A percentile compares a stretch with the other conserved stretches of the same genome.
phyloP scores from a whole-genome alignment of 2,113 vertebrate genomes.

The Aythya baeri region DNA sequence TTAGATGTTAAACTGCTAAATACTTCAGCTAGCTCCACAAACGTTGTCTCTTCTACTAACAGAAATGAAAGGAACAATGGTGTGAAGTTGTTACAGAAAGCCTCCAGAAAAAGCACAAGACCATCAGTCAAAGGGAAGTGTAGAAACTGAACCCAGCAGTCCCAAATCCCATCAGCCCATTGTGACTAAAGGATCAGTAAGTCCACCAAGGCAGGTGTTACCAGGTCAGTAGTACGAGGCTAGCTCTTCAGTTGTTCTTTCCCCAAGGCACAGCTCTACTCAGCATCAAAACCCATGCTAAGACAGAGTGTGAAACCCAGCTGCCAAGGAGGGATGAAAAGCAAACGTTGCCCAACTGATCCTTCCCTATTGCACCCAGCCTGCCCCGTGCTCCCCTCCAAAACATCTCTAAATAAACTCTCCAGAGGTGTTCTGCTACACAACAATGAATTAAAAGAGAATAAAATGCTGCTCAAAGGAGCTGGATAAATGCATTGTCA shows the following conservation, averaged over 20 bases:
- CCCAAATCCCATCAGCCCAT: background rate
- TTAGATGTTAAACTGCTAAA: background rate
- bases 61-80: background rate
- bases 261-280: background rate
- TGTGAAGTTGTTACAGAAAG: background rate
- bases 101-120: accelerated
- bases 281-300: background rate
- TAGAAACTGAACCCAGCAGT: background rate
- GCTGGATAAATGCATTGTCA: background rate
- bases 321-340: background rate
- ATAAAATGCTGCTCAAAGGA: background rate
- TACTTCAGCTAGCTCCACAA: background rate
- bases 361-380: background rate
- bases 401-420: background rate
- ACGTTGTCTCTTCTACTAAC: background rate
- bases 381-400: background rate
- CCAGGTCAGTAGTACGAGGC: background rate
- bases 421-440: background rate
- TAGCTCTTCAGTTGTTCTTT: background rate
- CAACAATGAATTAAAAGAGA: background rate
- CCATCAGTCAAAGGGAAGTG: background rate
- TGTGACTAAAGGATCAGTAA: background rate
- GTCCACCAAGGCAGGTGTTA: background rate
- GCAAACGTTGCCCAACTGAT: background rate
- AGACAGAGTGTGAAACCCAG: background rate